Evolutionary conservation across 2,797 vertebrate species (phyloP), one percentile per base, ranked within the genome.

Genomic region (Yasuhikotakia modesta): DNA sequence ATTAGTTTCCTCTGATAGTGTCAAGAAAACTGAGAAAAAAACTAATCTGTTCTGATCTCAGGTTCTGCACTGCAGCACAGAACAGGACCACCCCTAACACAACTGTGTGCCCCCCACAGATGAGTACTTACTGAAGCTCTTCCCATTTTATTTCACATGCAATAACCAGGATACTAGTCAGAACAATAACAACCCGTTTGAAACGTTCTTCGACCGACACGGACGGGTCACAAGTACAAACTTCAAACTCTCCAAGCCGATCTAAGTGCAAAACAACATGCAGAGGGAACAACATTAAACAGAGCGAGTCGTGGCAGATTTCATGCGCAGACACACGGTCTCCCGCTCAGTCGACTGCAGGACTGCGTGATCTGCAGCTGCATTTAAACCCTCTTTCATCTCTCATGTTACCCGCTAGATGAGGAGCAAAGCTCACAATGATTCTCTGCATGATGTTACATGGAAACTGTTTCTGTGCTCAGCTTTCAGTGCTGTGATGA

Each of bases 301-400:
- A 81, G 70, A 81, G 73, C 52, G 69, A 78, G 76, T 58, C 73
- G 74, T 79, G 70, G 78, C 70, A 30, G 65, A 65, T 64, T 70
- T 74, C 70, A 53, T 74, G 79, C 82, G 78, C 87, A 87, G 87
- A 87, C 87, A 84, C 74, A 27, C 72, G 82, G 87, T 80, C 84
- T 87, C 85, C 85, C 69, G 76, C 52, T 81, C 78, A 81, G 84
- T 74, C 68, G 84, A 83, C 81, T 80, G 70, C 65, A 73, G 79
- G 79, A 74, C 77, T 24, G 79, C 70, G 76, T 80, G 79, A 86
- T 39, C 35, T 39, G 35, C 8, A 84, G 81, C 79, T 57, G 63
- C 81, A 8, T 78, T 82, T 84, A 83, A 83, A 73, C 64, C 75
- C 84, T 84, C 84, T 85, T 85, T 81, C 82, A 70, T 75, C 74